Base-by-base conservation (phyloP, 2,113 vertebrate genomes). In the Oxygymnocypris stewartii region DNA sequence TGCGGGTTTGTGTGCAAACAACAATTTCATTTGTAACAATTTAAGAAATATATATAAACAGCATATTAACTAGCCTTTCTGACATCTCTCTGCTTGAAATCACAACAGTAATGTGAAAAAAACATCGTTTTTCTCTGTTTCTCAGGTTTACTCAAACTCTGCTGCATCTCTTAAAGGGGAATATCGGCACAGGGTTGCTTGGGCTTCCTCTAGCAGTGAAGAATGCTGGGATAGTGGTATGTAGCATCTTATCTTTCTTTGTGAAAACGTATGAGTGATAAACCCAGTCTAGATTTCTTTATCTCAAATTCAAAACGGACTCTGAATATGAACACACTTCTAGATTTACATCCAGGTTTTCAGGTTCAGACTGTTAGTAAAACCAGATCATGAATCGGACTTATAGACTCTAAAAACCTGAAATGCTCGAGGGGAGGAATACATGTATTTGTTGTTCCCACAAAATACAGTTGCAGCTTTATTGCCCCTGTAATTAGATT, bases 141-240 rank as follows among this genome's bases (percentile, higher is more conserved):
- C 20, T 82, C 90, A 97, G 96, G 40, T 97, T 96, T 91, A 31
- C 94, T 57, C 96, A 97, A 86, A 96, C 96, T 8, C 93, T 97
- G 82, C 95, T 94, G 1, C 96, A 97, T 81, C 95, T 97, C 31
- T 93, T 97, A 77, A 97, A 97, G 87, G 96, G 96, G 82, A 97
- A 97, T 89, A 96, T 97, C 7, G 96, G 96, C 42, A 97, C 96
- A 12, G 96, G 96, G 1, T 94, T 97, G 74, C 95, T 97, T 42
- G 95, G 96, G 42, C 96, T 97, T 86, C 96, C 96, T 0, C 91
- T 97, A 88, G 96, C 96, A 76, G 93, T 97, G 84, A 96, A 94
- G 92, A 97, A 97, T 1, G 96, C 96, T 83, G 96, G 96, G 65
- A 92, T 97, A 88, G 90, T 96, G 93, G 96, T 97, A 94, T 94